Conservation (phyloP, 2,797 vertebrate species). For the Cossypha niveicapilla region DNA sequence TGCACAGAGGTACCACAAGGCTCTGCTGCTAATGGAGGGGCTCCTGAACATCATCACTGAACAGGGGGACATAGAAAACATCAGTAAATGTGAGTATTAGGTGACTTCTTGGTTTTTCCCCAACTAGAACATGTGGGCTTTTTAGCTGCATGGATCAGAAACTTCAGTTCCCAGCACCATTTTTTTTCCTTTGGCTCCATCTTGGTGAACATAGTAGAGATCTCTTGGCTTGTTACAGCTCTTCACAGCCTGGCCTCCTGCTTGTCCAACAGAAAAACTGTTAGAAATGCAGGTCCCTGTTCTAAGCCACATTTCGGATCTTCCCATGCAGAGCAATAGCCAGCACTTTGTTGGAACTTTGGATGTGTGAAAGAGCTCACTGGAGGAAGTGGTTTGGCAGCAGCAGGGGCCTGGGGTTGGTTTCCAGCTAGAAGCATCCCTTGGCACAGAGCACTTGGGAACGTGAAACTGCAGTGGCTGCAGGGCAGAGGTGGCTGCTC, state of each 20-base stretch:
- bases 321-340: neutral
- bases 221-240: neutral
- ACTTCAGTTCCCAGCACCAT: neutral
- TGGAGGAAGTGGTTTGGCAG: slow-evolving; percentile 37
- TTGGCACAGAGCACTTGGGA: neutral
- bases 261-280: neutral
- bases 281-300: neutral
- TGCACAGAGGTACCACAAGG: slow-evolving; percentile 89
- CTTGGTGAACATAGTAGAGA: neutral
- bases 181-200: neutral
- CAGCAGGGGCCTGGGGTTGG: neutral
- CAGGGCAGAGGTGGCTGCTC: neutral
- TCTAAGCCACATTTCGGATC: neutral
- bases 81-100: slow-evolving; percentile 85
- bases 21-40: slow-evolving; percentile 93
- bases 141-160: neutral
- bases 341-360: neutral
- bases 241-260: neutral
- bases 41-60: slow-evolving; percentile 87
- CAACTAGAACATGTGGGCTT: neutral
- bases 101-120: neutral
- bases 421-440: neutral
- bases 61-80: slow-evolving; percentile 84
- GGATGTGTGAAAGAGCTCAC: neutral
- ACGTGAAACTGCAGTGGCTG: rapidly evolving